Evolutionary conservation across 2,113 vertebrate species (phyloP).

Genomic region (Dromiciops gliroides): DNA sequence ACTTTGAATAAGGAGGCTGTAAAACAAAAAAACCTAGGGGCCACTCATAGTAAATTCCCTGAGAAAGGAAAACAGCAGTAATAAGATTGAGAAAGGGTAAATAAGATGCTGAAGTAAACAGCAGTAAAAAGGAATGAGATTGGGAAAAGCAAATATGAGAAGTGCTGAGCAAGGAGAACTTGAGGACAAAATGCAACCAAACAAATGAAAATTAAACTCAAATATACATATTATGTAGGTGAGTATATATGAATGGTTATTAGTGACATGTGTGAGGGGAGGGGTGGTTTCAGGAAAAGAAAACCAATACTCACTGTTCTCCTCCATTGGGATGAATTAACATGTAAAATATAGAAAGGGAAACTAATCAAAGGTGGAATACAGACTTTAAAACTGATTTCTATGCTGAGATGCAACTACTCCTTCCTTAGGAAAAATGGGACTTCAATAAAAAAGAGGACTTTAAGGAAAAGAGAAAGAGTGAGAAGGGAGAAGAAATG

Average conservation of each 20-base stretch:
- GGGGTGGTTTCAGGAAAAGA: too few species aligned
- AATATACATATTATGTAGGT: background rate
- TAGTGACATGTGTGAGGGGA: background rate
- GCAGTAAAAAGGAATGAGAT: slow-evolving; percentile 45
- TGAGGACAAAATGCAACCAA: slow-evolving; percentile 1
- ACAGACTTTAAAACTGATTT: slow-evolving; percentile 41
- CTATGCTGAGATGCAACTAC: background rate
- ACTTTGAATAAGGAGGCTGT: slow-evolving; percentile 15
- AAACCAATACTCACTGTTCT: slow-evolving; percentile 7
- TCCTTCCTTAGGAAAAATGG: slow-evolving; percentile 29
- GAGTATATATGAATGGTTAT: background rate
- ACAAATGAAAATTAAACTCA: slow-evolving; percentile 54
- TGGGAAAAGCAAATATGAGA: slow-evolving; percentile 47
- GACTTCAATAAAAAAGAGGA: too few species aligned
- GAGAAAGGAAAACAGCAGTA: slow-evolving; percentile 35
- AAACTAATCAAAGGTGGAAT: background rate
- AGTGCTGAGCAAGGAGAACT: slow-evolving; percentile 47
- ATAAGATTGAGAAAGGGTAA: slow-evolving; percentile 12
- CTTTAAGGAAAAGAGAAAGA: slow-evolving; percentile 12
- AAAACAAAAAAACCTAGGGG: slow-evolving; percentile 18
- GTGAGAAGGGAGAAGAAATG: background rate
- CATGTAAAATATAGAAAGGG: background rate
- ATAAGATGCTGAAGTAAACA: slow-evolving; percentile 21
- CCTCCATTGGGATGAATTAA: slow-evolving; percentile 39
- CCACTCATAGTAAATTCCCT: background rate